Percentiles rank a stretch among this genome's conserved stretches.
phyloP scores from a whole-genome alignment of 2,888 invertebrate species.

The Pristionchus japonicus region DNA sequence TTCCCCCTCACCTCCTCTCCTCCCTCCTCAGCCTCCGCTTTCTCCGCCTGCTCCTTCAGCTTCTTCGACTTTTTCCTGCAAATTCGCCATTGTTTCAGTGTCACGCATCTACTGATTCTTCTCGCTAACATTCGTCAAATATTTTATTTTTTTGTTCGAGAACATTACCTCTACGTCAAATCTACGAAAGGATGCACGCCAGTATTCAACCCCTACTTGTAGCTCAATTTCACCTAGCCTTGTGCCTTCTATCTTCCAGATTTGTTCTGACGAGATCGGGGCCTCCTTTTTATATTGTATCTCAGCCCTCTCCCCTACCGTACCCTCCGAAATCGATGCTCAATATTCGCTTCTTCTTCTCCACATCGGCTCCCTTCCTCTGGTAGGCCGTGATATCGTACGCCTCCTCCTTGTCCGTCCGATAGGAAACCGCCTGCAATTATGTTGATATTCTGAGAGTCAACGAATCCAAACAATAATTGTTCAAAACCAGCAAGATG shows the following conservation, averaged over 20 bases:
- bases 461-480: too few species aligned
- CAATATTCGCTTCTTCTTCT: constrained; percentile 85
- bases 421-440: constrained; percentile 65
- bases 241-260: neutral
- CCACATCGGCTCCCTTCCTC: constrained; percentile 83
- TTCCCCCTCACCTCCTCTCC: constrained; percentile 1
- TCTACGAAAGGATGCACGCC: neutral
- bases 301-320: neutral
- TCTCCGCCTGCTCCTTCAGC: constrained; percentile 34
- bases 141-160: too few species aligned
- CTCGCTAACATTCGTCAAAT: too few species aligned
- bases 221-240: neutral
- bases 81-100: too few species aligned
- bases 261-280: too few species aligned
- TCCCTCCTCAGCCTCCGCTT: neutral
- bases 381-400: constrained; percentile 86
- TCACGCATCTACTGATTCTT: too few species aligned
- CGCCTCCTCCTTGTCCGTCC: constrained; percentile 84
- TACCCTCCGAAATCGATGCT: constrained; percentile 56
- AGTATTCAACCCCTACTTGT: neutral
- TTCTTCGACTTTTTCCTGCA: constrained; percentile 48
- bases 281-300: neutral
- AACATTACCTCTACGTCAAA: neutral
- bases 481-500: too few species aligned
- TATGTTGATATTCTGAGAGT: too few species aligned